A percentile compares a stretch with the other conserved stretches of the same genome.
phyloP scores from a whole-genome alignment of 2,888 invertebrate species.

The Lamellibrachia satsuma region DNA sequence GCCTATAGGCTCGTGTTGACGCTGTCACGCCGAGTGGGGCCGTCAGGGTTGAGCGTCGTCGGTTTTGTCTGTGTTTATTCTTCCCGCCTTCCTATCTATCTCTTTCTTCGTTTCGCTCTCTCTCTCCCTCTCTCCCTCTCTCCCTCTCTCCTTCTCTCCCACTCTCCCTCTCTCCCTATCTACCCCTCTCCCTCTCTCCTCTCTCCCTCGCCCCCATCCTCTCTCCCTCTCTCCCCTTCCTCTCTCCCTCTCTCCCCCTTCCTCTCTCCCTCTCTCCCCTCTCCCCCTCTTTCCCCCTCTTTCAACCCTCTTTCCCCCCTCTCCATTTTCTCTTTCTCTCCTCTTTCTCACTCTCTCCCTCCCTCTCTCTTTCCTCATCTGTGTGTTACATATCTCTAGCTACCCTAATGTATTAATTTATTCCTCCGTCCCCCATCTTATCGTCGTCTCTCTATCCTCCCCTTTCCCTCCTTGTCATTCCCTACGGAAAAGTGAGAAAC shows the following conservation, averaged over 20 bases:
- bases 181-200: neutral
- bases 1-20: neutral
- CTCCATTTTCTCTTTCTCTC: too few species aligned
- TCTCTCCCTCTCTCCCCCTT: neutral
- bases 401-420: too few species aligned
- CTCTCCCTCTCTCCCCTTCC: neutral
- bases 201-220: neutral
- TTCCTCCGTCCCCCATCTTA: neutral
- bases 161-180: neutral
- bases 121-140: neutral
- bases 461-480: neutral
- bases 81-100: neutral
- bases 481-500: neutral
- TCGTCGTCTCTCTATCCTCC: neutral
- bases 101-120: neutral
- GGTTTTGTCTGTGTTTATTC: neutral
- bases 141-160: neutral
- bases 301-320: neutral
- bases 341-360: too few species aligned
- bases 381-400: too few species aligned
- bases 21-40: neutral
- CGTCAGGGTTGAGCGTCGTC: neutral
- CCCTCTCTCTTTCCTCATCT: too few species aligned
- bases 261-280: neutral
- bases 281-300: neutral